Conservation (phyloP, 2,888 invertebrate genomes). For the Plebejus anna region DNA sequence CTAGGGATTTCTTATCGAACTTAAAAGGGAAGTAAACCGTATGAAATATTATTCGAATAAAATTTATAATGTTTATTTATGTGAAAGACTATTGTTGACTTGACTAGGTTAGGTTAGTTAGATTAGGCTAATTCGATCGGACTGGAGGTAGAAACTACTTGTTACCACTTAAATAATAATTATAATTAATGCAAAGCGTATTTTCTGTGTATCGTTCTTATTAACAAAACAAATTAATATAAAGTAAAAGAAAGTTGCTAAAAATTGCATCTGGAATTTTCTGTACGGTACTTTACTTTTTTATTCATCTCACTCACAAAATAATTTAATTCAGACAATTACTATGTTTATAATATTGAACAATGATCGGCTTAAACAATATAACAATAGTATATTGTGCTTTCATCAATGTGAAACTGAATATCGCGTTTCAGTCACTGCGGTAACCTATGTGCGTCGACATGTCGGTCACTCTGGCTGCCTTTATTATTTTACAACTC, state of each 20-base stretch:
- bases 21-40: not conserved
- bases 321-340: not conserved
- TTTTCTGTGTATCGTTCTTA: no score
- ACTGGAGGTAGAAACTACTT: no score
- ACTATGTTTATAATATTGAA: constrained; percentile 1
- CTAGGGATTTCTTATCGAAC: not conserved
- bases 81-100: not conserved
- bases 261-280: no score
- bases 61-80: not conserved
- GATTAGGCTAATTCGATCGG: no score
- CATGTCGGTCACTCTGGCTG: not conserved
- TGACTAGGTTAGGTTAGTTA: no score
- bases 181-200: no score
- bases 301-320: not conserved
- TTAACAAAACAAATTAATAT: no score
- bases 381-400: constrained; percentile 14
- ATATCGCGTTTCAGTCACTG: not conserved
- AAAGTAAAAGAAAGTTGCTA: no score
- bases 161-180: no score
- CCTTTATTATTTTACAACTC: not conserved
- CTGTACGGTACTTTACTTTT: no score
- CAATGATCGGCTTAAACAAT: constrained; percentile 16
- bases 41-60: not conserved
- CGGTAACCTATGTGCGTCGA: not conserved
- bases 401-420: not conserved